Evolutionary conservation across 2,888 invertebrate species (phyloP), one percentile per base, ranked within the genome.

Genomic region (Griposia aprilina): DNA sequence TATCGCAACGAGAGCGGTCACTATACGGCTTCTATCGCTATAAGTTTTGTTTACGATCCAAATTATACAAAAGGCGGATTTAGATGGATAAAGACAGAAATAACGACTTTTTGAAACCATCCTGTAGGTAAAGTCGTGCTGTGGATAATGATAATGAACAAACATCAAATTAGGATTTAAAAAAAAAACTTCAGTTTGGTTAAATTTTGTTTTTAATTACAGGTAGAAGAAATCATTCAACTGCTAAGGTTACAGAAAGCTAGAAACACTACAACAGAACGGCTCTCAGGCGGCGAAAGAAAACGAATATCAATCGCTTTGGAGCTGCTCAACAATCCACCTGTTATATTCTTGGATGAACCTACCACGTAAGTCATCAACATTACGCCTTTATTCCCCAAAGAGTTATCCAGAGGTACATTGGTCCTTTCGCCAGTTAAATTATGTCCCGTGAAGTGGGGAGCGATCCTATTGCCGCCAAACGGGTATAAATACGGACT

Each of bases 301-400:
- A 99, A 99, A 93, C 97, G 99, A 48, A 97, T 99, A n/a, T 98
- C 99, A 0, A 99, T 99, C 66, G 99, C 99, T 0, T 94, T 99
- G 82, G 99, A 99, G 93, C 97, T 99, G 48, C 98, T 99, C 73
- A 99, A 99, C 94, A 99, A 99, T 94, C 99, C 99, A 3, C 99
- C 99, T 0, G 98, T 99, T 13, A 97, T 99, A 93, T 99, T 99
- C 94, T 97, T 99, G 80, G 99, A 99, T 94, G 99, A 99, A 93
- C 99, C 99, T 0, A 99, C 99, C 6, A 99, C 99, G 99, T 99
- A 97, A 97, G 97, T 90, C 60, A 41, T 17, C 50, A 36, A 41
- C 57, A 50, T n/a, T 1, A 10, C 0, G 1, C 13, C 4, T 23
- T 36, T 26, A 63, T 23, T 23, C 7, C 20, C 13, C 7, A n/a